Base-by-base conservation (phyloP, 2,888 invertebrate species). In the Gymnosoma rotundatum region DNA sequence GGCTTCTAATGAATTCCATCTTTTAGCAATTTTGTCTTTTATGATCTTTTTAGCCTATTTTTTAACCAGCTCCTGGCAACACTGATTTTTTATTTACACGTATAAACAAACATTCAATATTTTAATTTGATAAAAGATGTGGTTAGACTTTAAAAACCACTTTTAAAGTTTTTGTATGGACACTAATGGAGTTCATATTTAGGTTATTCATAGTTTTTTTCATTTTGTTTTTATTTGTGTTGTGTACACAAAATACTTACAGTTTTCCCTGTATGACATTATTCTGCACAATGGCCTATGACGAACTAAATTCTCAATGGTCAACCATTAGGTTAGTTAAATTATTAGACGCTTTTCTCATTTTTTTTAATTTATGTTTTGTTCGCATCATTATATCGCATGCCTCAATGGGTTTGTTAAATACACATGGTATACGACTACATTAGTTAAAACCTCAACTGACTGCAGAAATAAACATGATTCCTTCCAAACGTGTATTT, bases 201-300 rank as follows among this genome's bases (percentile, higher is more conserved):
- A 20, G 69, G 52, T 78, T 78, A 78, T 63, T 78, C 64, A 18
- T 63, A 36, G 36, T 18, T 20, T 7, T 18, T 2, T 52, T 18
- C 2, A 2, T 6, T 20, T 8, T 20, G 0, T 52, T 50, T 6
- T 50, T n/a, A 16, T 50, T 8, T 50, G 50, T 18, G 12, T 42
- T 42, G 42, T 42, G 10, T 42, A 7, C 7, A 42, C 42, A 42
- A 12, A 42, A 42, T 42, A 12, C 7, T 52, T 25, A 21, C 14
- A 50, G 50, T 56, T 54, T 61, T 45, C n/a, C 54, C 32, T 48
- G 14, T 78, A 75, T 78, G 85, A 85, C 83, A 88, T 88, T 88
- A 88, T 88, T 87, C 88, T 87, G 88, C 87, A 88, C 87, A 87
- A 87, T 88, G 85, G 88, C 86, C 86, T 87, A 86, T 88, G 87